Evolutionary conservation across 1,140 invertebrate species (phyloP), one percentile per base, ranked within the genome.

Genomic region (Drosophila elegans): DNA sequence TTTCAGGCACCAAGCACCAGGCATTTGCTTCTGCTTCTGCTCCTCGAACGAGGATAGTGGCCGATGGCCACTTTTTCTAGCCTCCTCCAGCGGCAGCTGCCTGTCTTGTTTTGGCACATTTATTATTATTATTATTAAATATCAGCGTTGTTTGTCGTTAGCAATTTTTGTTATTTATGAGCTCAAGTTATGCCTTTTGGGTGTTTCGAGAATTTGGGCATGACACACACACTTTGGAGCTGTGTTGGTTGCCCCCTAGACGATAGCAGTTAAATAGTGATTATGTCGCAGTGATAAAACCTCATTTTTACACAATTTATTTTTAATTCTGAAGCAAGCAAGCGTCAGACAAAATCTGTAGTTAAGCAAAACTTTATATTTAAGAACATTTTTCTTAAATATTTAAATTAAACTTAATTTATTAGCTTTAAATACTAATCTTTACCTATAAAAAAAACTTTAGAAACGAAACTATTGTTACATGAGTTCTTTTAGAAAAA

Each of bases 151-250:
- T 82, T 81, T 83, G 79, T 89, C 83, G 74, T 74, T 80, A 51
- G 68, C 84, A 90, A 90, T 90, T 90, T 82, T 90, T 86, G 78
- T 91, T 90, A 91, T 91, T 91, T 91, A 91, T 91, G 80, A 91
- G 90, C 90, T 90, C 63, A 72, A 75, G 85, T 72, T 90, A 82
- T 88, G 90, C 90, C 90, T 90, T 91, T 91, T 90, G 90, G 90
- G 83, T 91, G 90, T 90, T 86, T 74, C 61, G 64, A 91, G 85
- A 89, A 91, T 84, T 83, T 77, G 73, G 73, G 69, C 66, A 67
- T 63, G 66, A 73, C 61, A 62, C 60, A 78, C 63, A 46, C 48
- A 27, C 51, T 36, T 25, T 12, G 36, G 66, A 42, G 61, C 66
- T 64, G 76, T 45, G 52, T 48, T 67, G 52, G 52, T 48, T 67